Evolutionary conservation across 2,888 invertebrate species (phyloP), one percentile per base, ranked within the genome.

Genomic region (Graphium colonna): DNA sequence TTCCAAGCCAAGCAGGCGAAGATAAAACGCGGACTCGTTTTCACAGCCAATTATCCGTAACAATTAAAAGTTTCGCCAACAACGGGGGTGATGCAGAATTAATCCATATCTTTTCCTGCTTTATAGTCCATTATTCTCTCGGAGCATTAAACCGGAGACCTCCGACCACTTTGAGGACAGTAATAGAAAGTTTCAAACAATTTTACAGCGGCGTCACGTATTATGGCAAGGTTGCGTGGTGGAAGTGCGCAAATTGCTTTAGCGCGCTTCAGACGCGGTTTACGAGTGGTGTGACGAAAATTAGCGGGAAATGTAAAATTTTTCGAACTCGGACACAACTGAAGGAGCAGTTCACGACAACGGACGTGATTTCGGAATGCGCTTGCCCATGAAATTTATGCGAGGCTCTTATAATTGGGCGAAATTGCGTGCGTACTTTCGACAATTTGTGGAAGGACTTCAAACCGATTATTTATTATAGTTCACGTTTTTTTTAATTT

Each of bases 291-390:
- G 61, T 64, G 65, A 65, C 63, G 61, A 61, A 64, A 67, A 61
- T 59, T 56, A 57, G 68, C 64, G 68, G 64, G 68, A 72, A 73
- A 73, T 77, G 3, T 12, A 36, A 73, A 68, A 71, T 69, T 72
- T 73, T 75, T 66, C 64, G 68, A 50, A 76, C 69, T 69, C 67
- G 71, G 72, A 71, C 73, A 76, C 81, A 77, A 73, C 75, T 82
- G 73, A 79, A 69, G 73, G 63, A 77, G 66, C 82, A 82, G 82
- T 70, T 76, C 67, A 72, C 72, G 82, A 82, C 81, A 73, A 67
- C 61, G 75, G 74, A 78, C 79, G 79, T 82, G 75, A 73, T 69
- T 73, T 66, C 62, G 67, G 69, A 1, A 67, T 71, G 75, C 65
- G 60, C 63, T 63, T 63, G 60, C 59, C 60, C 63, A 61, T 59